Percentiles rank a stretch among this genome's conserved stretches.
Evolutionary conservation across 2,113 vertebrate genomes (phyloP).

Genomic region (Megaptera novaeangliae): DNA sequence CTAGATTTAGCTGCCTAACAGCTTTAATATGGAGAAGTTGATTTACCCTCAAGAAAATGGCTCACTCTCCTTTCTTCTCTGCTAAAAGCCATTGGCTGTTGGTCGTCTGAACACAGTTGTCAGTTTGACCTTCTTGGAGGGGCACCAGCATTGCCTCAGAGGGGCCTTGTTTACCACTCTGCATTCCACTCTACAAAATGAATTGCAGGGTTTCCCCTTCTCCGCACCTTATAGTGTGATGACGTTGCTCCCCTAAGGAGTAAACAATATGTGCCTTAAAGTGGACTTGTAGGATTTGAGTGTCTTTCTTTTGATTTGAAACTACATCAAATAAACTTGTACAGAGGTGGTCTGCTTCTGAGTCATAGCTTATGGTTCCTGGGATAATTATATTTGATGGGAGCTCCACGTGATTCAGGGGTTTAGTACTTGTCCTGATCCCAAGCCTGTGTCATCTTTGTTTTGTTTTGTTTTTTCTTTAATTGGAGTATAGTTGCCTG

Average conservation of each 20-base stretch:
- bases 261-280: neutral
- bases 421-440: neutral
- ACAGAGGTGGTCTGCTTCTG: neutral
- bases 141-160: neutral
- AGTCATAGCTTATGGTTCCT: neutral
- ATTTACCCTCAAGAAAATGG: neutral
- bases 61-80: neutral
- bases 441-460: neutral
- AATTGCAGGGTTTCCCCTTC: neutral
- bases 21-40: neutral
- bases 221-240: neutral
- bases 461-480: no score
- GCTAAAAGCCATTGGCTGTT: neutral
- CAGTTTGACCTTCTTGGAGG: neutral
- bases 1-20: neutral
- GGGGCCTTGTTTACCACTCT: neutral
- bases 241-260: neutral
- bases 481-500: no score
- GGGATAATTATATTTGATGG: neutral
- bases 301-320: neutral
- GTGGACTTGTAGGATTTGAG: neutral
- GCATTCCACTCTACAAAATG: neutral
- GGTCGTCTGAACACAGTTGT: neutral
- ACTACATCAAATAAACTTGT: neutral
- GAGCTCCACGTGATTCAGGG: neutral